A percentile compares a stretch with the other conserved stretches of the same genome.
Conservation (phyloP, 1,140 invertebrate genomes). For the Spodoptera frugiperda region DNA sequence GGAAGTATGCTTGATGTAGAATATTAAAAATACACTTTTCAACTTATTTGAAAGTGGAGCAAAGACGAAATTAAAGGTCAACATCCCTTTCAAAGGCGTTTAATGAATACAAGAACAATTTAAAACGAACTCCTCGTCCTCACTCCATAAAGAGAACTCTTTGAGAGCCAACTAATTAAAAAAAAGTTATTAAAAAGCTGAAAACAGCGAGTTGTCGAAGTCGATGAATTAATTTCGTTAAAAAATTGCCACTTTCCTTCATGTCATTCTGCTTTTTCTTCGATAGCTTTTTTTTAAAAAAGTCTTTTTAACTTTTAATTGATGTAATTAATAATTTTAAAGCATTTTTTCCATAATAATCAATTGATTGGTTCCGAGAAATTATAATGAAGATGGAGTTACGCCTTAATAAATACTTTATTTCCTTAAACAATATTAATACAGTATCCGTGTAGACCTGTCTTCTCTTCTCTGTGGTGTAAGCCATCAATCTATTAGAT, state of each 20-base stretch:
- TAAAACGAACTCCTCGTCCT: constrained; percentile 49
- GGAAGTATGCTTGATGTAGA: background rate
- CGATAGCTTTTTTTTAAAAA: constrained; percentile 1
- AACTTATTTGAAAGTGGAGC: constrained; percentile 22
- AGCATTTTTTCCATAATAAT: no score
- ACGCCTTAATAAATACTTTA: no score
- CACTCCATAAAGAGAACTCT: constrained; percentile 59
- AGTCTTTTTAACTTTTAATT: constrained; percentile 20
- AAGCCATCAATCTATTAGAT: no score
- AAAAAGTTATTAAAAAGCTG: constrained; percentile 65
- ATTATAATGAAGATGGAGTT: no score
- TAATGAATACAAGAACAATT: constrained; percentile 67
- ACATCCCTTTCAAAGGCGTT: constrained; percentile 47
- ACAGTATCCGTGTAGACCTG: no score
- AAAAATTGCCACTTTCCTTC: constrained; percentile 54
- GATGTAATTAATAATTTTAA: constrained; percentile 2
- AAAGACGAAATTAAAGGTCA: constrained; percentile 46
- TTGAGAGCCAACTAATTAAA: constrained; percentile 62
- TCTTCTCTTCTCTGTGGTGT: no score
- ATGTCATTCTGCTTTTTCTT: constrained; percentile 57
- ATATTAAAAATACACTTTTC: constrained; percentile 1
- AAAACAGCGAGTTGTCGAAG: constrained; percentile 63
- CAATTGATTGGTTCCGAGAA: no score
- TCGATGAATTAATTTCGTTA: constrained; percentile 69
- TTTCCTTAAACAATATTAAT: no score